Conservation (phyloP, 2,888 invertebrate species). For the Tinea semifulvella region DNA sequence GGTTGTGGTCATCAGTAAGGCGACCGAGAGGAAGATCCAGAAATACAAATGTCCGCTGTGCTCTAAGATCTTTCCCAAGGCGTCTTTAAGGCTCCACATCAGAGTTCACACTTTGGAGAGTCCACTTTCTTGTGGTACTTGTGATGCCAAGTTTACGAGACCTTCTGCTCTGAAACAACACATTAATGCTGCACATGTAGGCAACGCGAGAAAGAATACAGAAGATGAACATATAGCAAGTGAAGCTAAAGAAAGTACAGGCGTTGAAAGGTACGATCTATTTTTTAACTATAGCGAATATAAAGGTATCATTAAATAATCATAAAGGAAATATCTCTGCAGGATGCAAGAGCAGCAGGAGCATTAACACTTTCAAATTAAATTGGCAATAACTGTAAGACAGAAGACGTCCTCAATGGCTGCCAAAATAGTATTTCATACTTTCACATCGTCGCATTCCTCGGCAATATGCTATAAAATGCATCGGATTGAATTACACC, state of each 20-base stretch:
- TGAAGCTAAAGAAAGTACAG: too few relatives aligned
- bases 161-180: slow-evolving; percentile 73
- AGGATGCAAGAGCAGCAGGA: too few relatives aligned
- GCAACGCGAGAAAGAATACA: not conserved
- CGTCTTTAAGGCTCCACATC: slow-evolving; percentile 74
- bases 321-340: too few relatives aligned
- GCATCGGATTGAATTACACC: slow-evolving; percentile 27
- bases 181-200: slow-evolving; percentile 59
- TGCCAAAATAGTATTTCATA: slow-evolving; percentile 7
- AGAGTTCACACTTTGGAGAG: slow-evolving; percentile 79
- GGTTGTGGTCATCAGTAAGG: slow-evolving; percentile 30
- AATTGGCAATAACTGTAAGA: too few relatives aligned
- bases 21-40: slow-evolving; percentile 33
- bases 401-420: too few relatives aligned
- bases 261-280: too few relatives aligned
- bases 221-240: too few relatives aligned
- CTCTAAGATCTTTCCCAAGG: slow-evolving; percentile 69
- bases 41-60: slow-evolving; percentile 76
- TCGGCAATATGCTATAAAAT: slow-evolving; percentile 5
- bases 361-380: too few relatives aligned
- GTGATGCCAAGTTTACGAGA: slow-evolving; percentile 71
- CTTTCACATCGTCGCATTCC: not conserved
- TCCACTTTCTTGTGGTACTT: slow-evolving; percentile 72
- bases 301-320: too few relatives aligned
- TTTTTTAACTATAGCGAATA: too few relatives aligned